Conservation (phyloP, 2,113 vertebrate species). For the Gila orcuttii region DNA sequence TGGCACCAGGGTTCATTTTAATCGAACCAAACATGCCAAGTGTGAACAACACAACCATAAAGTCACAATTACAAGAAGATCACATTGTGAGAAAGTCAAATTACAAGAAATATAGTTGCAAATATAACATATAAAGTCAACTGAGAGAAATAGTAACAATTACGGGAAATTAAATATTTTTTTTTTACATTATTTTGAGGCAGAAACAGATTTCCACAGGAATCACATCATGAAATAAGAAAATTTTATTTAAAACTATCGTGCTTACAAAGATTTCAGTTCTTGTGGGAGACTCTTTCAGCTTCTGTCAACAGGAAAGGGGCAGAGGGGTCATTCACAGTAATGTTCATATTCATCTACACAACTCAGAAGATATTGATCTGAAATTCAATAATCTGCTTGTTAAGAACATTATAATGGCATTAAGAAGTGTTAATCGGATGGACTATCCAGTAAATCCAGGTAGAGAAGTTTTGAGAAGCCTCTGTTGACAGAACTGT, state of each 20-base stretch:
- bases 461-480: background rate
- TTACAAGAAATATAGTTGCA: background rate
- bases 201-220: background rate
- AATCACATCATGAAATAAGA: background rate
- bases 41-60: no score
- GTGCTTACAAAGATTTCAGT: constrained; percentile 31
- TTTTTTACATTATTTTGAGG: background rate
- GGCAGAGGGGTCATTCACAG: constrained; percentile 20
- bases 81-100: background rate
- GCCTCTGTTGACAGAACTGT: constrained; percentile 68
- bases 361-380: background rate
- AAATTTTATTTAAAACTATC: constrained; percentile 27
- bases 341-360: constrained; percentile 24
- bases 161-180: no score
- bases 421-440: background rate
- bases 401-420: background rate
- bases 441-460: background rate
- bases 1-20: no score
- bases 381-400: background rate
- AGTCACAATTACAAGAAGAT: background rate
- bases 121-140: background rate
- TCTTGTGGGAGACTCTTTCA: constrained; percentile 25
- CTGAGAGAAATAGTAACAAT: no score
- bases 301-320: constrained; percentile 52
- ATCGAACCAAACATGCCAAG: no score